Evolutionary conservation across 2,797 vertebrate genomes (phyloP), one percentile per base, ranked within the genome.

Genomic region (Characodon lateralis): DNA sequence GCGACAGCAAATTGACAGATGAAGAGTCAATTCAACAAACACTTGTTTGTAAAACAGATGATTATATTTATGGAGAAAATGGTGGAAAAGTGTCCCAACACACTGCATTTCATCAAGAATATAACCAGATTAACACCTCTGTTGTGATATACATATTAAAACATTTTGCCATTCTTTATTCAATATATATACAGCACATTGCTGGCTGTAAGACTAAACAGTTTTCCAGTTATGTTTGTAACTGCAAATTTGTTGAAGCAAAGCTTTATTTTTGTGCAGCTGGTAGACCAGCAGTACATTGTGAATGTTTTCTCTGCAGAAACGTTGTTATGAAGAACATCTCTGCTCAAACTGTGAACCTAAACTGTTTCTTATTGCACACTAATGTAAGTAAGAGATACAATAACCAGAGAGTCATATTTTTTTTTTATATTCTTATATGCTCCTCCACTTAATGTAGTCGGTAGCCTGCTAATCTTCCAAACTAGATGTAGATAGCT

Each of bases 391-490:
- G 77, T 77, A 50, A 78, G 80, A 20, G 3, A 31, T 77, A 69
- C 22, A 72, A 76, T 75, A 78, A 71, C 53, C 78, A 51, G 26
- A 41, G 56, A 56, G 41, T 59, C 39, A 31, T 31, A 56, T 72
- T 58, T 66, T 68, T 68, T 18, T 10, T 14, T 31, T 26, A 51
- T 12, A 3, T 28, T 24, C 35, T 43, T 84, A 78, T 80, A 85
- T 75, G 51, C 76, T 63, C 81, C 51, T 87, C 69, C 72, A 79
- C 78, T 85, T 77, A 84, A 85, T 85, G 79, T 56, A 78, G 73
- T 66, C 48, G 74, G 70, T 89, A 77, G 77, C 69, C 71, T 73
- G 83, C 80, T 84, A 78, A 85, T 88, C 83, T 89, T 72, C 78
- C 72, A 83, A 70, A 84, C 71, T 82, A 73, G 80, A 86, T 87